Percentiles rank a stretch among this genome's conserved stretches.
Evolutionary conservation across 1,140 invertebrate species (phyloP).

Genomic region (Hyles vespertilio): DNA sequence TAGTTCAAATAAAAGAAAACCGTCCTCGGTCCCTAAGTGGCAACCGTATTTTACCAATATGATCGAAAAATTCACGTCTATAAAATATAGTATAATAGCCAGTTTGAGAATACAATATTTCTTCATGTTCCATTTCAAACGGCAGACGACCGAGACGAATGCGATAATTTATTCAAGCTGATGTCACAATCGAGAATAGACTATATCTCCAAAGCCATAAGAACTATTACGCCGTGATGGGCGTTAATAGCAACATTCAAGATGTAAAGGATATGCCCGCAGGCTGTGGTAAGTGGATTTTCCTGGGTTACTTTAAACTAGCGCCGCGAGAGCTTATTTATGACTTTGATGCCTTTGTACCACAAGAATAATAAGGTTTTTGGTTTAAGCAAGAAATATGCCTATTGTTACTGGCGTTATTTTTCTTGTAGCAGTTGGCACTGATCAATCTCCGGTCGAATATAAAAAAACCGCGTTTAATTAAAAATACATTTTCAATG

Average conservation of each 20-base stretch:
- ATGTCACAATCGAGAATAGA: background rate
- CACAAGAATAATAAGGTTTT: no score
- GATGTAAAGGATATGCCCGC: constrained; percentile 20
- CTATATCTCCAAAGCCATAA: constrained; percentile 7
- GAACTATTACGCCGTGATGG: constrained; percentile 6
- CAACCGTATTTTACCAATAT: background rate
- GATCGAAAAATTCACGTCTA: no score
- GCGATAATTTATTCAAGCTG: background rate
- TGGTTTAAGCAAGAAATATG: no score
- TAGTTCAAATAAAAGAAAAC: no score
- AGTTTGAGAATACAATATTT: constrained; percentile 8
- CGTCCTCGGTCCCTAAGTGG: background rate
- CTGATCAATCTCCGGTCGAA: no score
- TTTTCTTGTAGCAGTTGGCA: no score
- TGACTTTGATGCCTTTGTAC: no score
- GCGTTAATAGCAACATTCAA: constrained; percentile 8
- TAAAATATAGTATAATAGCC: background rate
- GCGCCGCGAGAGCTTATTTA: background rate
- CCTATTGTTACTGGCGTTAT: no score
- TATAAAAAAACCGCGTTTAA: no score
- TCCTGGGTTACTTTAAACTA: constrained; percentile 5
- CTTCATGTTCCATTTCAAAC: constrained; percentile 8
- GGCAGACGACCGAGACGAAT: background rate
- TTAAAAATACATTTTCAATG: no score
- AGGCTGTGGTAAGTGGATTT: constrained; percentile 28